These are phyloP conservation scores for Cossypha heuglini DNA, from an alignment of 2,797 vertebrate genomes.

Conservation along the genomic window DNA sequence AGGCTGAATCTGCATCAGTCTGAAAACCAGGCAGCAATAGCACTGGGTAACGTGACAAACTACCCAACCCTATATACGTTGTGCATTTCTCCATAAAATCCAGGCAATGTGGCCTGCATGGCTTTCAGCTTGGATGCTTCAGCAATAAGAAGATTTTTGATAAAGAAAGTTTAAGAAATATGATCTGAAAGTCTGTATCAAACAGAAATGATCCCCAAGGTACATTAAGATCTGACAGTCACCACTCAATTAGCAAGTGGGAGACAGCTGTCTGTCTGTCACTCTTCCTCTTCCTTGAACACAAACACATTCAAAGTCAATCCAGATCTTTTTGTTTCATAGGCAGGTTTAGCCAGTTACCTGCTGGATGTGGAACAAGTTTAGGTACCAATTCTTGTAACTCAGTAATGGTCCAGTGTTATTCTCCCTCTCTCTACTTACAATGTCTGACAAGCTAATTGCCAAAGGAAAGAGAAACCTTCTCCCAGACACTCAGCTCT, in stretches of 20 bases:
- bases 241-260: constrained; percentile 34
- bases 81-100: background rate
- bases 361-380: constrained; percentile 39
- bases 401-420: background rate
- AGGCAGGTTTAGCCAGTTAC: constrained; percentile 58
- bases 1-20: background rate
- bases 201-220: background rate
- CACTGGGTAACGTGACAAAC: background rate
- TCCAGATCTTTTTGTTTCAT: constrained; percentile 37
- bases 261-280: constrained; percentile 51
- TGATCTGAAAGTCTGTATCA: background rate
- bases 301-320: constrained; percentile 36
- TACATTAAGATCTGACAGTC: constrained; percentile 24
- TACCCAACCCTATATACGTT: background rate
- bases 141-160: background rate
- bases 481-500: background rate
- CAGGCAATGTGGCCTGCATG: background rate
- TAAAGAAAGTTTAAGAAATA: background rate
- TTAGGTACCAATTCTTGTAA: background rate
- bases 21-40: background rate
- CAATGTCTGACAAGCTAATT: background rate
- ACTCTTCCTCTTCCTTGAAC: constrained; percentile 13
- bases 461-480: background rate
- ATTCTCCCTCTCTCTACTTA: background rate
- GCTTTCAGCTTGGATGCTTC: background rate